Conservation (phyloP, 2,888 invertebrate species). For the Trissoscelio sp. region DNA sequence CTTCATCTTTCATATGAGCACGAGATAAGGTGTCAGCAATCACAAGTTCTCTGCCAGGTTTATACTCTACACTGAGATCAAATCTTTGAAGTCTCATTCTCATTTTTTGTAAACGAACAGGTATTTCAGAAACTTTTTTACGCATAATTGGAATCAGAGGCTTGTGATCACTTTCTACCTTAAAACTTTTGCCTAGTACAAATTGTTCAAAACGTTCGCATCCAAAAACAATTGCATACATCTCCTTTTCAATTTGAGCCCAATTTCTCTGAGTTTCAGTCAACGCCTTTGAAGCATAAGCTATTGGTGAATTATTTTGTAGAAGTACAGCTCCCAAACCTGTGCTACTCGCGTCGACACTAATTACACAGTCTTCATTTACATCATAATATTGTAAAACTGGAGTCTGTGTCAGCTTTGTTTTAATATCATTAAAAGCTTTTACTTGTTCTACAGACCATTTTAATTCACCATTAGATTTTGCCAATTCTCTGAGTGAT, state of each 20-base stretch:
- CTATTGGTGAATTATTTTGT: conserved; percentile 55
- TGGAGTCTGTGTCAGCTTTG: conserved; percentile 46
- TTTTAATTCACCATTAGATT: conserved; percentile 59
- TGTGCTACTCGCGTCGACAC: conserved; percentile 70
- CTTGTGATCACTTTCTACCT: conserved; percentile 73
- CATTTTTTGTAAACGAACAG: conserved; percentile 66
- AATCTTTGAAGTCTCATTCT: conserved; percentile 63
- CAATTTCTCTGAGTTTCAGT: conserved; percentile 53
- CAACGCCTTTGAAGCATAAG: conserved; percentile 65
- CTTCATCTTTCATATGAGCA: conserved; percentile 29
- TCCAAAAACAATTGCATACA: conserved; percentile 68
- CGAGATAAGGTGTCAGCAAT: conserved; percentile 68
- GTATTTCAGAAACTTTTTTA: conserved; percentile 34
- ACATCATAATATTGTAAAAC: conserved; percentile 65
- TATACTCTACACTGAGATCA: conserved; percentile 55
- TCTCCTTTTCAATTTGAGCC: conserved; percentile 69
- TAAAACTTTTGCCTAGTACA: conserved; percentile 64
- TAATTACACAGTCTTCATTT: conserved; percentile 1
- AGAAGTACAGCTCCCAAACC: conserved; percentile 67
- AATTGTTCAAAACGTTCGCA: conserved; percentile 69
- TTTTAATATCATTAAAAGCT: conserved; percentile 21
- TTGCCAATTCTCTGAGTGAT: conserved; percentile 28
- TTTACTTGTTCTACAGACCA: conserved; percentile 65
- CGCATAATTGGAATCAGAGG: conserved; percentile 63
- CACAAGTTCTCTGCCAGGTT: conserved; percentile 68